phyloP scores from a whole-genome alignment of 2,797 vertebrate species.

The Myotis findleyi region DNA sequence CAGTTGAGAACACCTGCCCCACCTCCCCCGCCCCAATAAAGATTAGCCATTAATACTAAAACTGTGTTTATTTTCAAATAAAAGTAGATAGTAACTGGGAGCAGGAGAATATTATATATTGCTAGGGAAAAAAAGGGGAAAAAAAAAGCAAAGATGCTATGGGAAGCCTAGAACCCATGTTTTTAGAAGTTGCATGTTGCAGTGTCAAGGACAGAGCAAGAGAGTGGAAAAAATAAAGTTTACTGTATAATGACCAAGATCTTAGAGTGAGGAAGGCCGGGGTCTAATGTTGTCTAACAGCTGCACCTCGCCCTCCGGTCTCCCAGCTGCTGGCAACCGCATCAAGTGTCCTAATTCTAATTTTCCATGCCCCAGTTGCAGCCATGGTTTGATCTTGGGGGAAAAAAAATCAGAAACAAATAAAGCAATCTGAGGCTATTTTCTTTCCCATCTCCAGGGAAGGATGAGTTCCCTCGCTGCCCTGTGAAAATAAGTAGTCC shows the following conservation, averaged over 20 bases:
- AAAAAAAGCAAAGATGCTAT: not conserved
- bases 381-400: not conserved
- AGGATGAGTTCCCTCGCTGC: not conserved
- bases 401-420: not conserved
- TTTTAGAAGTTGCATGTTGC: conserved; percentile 19
- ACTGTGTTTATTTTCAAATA: conserved; percentile 54
- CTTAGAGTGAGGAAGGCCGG: not conserved
- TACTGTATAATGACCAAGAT: not conserved
- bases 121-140: not conserved
- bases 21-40: not conserved
- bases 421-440: not conserved
- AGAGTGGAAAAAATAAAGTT: not conserved
- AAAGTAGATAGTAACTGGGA: conserved; percentile 42
- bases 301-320: not conserved
- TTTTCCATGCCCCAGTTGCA: conserved; percentile 43
- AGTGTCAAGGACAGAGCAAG: conserved; percentile 16
- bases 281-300: not conserved
- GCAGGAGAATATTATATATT: not conserved
- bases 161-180: not conserved
- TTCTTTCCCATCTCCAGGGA: not conserved
- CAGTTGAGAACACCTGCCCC: not conserved
- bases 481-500: not conserved
- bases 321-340: not conserved
- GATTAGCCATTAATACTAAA: conserved; percentile 37
- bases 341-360: not conserved